phyloP scores from a whole-genome alignment of 2,888 invertebrate species.

The Meghimatium bilineatum region DNA sequence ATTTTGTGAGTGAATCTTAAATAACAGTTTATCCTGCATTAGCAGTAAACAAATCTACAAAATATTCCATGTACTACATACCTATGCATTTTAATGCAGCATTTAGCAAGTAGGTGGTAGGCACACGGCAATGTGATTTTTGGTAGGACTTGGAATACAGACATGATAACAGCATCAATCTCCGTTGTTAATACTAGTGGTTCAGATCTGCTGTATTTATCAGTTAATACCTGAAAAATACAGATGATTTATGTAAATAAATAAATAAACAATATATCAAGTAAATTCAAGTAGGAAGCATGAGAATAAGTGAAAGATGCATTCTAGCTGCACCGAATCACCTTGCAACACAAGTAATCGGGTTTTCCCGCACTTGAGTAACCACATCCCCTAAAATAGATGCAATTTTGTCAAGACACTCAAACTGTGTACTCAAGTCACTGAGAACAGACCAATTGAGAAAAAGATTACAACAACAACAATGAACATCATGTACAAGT shows the following conservation, averaged over 20 bases:
- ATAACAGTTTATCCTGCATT: not conserved
- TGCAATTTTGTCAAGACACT: too few relatives aligned
- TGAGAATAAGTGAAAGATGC: too few relatives aligned
- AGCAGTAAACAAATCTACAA: not conserved
- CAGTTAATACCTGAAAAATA: conserved; percentile 9
- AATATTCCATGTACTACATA: not conserved
- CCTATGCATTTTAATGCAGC: conserved; percentile 42
- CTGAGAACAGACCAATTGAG: too few relatives aligned
- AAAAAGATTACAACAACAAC: too few relatives aligned
- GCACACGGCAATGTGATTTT: conserved; percentile 22
- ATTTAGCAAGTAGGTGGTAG: conserved; percentile 39
- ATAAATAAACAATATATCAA: not conserved
- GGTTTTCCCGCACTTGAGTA: too few relatives aligned
- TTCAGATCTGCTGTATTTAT: conserved; percentile 1
- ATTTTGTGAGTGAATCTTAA: not conserved
- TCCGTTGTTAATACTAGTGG: not conserved
- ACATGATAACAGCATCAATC: conserved; percentile 23
- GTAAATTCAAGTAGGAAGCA: too few relatives aligned
- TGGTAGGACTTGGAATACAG: conserved; percentile 29
- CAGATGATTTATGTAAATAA: not conserved
- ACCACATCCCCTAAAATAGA: too few relatives aligned
- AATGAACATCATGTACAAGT: too few relatives aligned
- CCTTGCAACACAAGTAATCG: too few relatives aligned
- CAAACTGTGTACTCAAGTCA: too few relatives aligned
- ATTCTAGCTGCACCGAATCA: too few relatives aligned